Base-by-base conservation (phyloP, 2,797 vertebrate genomes). In the Scolopax rusticola region DNA sequence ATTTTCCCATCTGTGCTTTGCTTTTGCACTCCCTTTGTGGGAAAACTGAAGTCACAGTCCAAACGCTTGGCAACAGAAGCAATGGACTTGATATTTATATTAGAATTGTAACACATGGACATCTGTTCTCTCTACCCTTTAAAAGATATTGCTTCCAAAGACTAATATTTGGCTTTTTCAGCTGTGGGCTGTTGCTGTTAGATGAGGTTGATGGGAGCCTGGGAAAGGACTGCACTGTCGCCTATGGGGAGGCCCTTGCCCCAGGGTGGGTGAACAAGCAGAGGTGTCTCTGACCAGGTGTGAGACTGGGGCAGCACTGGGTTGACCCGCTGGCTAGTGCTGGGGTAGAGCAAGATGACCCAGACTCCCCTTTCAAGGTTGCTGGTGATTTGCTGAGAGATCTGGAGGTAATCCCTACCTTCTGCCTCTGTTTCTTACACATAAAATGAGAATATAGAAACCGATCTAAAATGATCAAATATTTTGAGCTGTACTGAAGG, bases 1-100 rank as follows among this genome's bases (percentile, higher is more conserved):
- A 59, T 73, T 91, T 95, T 16, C 47, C 88, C 73, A 88, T 97
- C 87, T 96, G 89, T 89, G 85, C 71, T 95, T 95, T 90, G 40
- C 84, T 93, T 81, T 51, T 28, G 11, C 0, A 0, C 16, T 90
- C 20, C 57, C 74, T 89, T 94, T 94, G 93, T 94, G 84, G 75
- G 76, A 73, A 91, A 96, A 93, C 88, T 86, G 60, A 90, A 92
- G 68, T 87, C 81, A 57, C 77, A 90, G 43, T 56, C 85, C 23
- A 18, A 87, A 77, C 3, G 79, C 89, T 81, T 94, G 87, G 88
- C 91, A 96, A 95, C 74, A 88, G 84, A 93, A 88, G 61, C 68
- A 80, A 57, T 77, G 63, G 57, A 33, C 19, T 96, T 91, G 89
- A 88, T 96, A 92, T 89, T 96, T 96, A 61, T 90, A 74, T 91